Conservation (phyloP, 2,113 vertebrate genomes). For the Microcebus murinus region DNA sequence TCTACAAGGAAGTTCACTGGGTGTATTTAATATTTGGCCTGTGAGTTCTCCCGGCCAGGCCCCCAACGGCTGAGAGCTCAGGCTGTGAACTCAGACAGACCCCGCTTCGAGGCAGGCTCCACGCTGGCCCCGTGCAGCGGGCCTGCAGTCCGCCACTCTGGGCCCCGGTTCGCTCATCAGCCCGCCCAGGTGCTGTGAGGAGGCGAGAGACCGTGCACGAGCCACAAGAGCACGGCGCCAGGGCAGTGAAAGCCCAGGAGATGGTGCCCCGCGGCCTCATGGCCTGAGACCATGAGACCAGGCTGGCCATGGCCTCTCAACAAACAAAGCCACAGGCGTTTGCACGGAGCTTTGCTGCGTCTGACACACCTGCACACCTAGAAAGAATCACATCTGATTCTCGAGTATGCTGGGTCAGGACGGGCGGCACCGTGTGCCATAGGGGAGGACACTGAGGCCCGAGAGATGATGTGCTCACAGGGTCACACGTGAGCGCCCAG, state of each 20-base stretch:
- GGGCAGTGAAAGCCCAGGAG: accelerated
- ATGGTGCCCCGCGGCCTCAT: accelerated
- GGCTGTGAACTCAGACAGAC: neutral
- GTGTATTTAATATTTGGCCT: neutral
- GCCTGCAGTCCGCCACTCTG: neutral
- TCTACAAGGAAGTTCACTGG: neutral
- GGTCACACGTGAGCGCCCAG: accelerated
- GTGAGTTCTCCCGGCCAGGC: neutral
- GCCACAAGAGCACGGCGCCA: neutral
- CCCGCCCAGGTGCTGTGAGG: neutral
- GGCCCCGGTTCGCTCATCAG: neutral
- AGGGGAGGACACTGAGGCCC: neutral
- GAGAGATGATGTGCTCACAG: accelerated
- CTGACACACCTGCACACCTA: neutral
- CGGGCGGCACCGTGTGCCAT: neutral
- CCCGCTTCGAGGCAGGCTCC: neutral
- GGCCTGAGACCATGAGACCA: neutral
- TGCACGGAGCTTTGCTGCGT: accelerated
- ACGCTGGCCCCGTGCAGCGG: accelerated
- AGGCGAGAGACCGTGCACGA: neutral
- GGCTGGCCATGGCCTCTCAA: neutral
- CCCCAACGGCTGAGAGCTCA: neutral
- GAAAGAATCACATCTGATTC: neutral
- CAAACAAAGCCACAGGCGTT: neutral
- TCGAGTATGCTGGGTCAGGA: neutral